Conservation (phyloP, 2,113 vertebrate species). For the Corythoichthys haematopterus region DNA sequence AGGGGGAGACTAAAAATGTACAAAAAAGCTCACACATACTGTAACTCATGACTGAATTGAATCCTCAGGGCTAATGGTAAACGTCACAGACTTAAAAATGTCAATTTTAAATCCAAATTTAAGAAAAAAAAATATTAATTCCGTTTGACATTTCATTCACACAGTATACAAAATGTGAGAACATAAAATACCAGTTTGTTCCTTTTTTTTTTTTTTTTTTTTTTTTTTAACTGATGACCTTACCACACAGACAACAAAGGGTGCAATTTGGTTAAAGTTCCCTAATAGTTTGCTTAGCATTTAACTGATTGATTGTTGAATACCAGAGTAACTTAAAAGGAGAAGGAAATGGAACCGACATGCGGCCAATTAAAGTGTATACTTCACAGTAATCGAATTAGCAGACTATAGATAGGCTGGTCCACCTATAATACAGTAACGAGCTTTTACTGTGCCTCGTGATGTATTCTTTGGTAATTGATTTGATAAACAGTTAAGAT, state of each 20-base stretch:
- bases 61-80: background rate
- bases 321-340: background rate
- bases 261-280: background rate
- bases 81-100: background rate
- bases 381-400: background rate
- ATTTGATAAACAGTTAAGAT: background rate
- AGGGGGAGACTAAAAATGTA: conserved; percentile 13
- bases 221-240: too few relatives aligned
- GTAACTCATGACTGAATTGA: background rate
- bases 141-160: too few relatives aligned
- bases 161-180: too few relatives aligned
- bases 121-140: too few relatives aligned
- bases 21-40: background rate
- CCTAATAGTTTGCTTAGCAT: background rate
- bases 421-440: background rate
- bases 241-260: background rate
- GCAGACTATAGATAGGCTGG: background rate
- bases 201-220: too few relatives aligned
- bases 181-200: too few relatives aligned
- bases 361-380: background rate
- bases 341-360: background rate
- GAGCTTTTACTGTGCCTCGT: background rate
- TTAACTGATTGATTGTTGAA: background rate
- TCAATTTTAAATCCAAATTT: background rate
- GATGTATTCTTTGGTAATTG: background rate